Conservation (phyloP, 1,140 invertebrate species). For the Episyrphus balteatus region DNA sequence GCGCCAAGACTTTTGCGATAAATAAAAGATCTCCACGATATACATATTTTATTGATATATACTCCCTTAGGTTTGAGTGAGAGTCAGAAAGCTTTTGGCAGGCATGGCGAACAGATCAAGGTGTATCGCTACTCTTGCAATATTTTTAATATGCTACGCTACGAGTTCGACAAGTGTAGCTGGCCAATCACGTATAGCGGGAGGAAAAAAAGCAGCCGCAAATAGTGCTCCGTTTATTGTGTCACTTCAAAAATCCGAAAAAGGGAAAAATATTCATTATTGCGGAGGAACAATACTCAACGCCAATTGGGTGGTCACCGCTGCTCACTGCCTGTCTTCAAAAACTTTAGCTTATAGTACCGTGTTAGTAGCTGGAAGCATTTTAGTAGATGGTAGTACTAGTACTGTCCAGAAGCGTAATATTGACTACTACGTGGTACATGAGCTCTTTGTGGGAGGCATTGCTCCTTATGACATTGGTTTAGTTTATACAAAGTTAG, state of each 20-base stretch:
- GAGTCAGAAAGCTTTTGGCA: too few relatives aligned
- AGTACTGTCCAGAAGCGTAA: constrained; percentile 22
- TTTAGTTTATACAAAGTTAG: constrained; percentile 38
- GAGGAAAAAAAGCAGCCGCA: constrained; percentile 18
- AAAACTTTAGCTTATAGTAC: constrained; percentile 20
- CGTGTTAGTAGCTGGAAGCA: constrained; percentile 23
- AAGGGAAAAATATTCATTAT: constrained; percentile 30
- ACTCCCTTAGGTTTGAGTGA: too few relatives aligned
- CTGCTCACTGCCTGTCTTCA: constrained; percentile 29
- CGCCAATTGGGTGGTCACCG: constrained; percentile 41
- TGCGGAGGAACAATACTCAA: constrained; percentile 45
- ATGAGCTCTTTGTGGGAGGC: constrained; percentile 27
- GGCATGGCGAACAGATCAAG: too few relatives aligned
- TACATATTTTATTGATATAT: too few relatives aligned
- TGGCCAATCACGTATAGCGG: constrained; percentile 18
- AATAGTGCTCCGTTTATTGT: constrained; percentile 33
- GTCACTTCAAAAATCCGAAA: constrained; percentile 22
- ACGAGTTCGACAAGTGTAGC: too few relatives aligned
- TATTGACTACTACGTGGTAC: constrained; percentile 20
- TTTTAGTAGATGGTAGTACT: constrained; percentile 18
- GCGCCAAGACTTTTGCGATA: too few relatives aligned
- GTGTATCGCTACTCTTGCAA: too few relatives aligned
- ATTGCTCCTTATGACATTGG: constrained; percentile 43
- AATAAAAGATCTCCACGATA: too few relatives aligned
- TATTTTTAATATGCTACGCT: too few relatives aligned